phyloP scores from a whole-genome alignment of 2,113 vertebrate species.

The Nymphicus hollandicus region DNA sequence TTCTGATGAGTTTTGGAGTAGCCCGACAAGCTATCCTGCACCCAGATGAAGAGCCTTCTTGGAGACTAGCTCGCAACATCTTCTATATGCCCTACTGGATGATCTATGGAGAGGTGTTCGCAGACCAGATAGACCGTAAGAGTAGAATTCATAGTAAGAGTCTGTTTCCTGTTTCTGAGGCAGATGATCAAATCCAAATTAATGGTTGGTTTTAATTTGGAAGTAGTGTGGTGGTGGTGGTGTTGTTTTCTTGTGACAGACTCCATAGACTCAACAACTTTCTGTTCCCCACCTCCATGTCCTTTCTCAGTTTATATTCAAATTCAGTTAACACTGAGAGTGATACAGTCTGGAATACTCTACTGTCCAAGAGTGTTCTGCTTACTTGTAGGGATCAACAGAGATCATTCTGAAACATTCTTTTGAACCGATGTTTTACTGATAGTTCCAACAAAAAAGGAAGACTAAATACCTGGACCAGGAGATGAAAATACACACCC shows the following conservation, averaged over 20 bases:
- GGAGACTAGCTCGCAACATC: slow-evolving; percentile 97
- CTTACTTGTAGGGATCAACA: not conserved
- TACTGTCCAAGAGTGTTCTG: not conserved
- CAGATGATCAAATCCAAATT: slow-evolving; percentile 83
- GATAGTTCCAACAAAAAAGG: not conserved
- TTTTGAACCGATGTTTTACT: not conserved
- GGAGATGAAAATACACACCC: not conserved
- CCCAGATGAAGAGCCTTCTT: slow-evolving; percentile 95
- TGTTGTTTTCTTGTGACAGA: not conserved
- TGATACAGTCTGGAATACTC: not conserved
- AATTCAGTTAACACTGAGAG: not conserved
- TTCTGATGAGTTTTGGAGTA: slow-evolving; percentile 98
- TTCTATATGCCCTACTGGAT: slow-evolving; percentile 99
- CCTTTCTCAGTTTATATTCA: not conserved
- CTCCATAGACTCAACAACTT: not conserved
- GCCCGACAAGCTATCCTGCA: slow-evolving; percentile 96
- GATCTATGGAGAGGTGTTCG: slow-evolving; percentile 99
- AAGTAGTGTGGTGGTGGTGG: not conserved
- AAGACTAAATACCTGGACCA: not conserved
- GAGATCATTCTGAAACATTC: not conserved
- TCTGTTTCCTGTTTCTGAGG: slow-evolving; percentile 91
- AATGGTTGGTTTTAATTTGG: slow-evolving; percentile 62
- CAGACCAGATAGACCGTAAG: slow-evolving; percentile 99
- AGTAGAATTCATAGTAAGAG: slow-evolving; percentile 99
- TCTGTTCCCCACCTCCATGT: not conserved